phyloP scores from a whole-genome alignment of 2,797 vertebrate genomes.

The Xiphorhynchus erythropygius region DNA sequence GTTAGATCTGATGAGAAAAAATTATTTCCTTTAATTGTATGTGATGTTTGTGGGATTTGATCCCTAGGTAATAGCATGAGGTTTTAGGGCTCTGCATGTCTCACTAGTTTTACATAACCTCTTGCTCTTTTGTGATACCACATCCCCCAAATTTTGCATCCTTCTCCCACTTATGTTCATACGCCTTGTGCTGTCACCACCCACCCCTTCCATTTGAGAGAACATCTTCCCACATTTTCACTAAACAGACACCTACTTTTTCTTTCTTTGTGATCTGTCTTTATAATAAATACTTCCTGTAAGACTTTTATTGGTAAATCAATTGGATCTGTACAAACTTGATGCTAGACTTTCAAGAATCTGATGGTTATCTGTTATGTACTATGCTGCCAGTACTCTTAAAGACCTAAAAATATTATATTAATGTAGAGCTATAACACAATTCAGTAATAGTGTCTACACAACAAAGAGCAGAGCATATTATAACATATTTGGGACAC shows the following conservation, averaged over 20 bases:
- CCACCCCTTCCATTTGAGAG: accelerated
- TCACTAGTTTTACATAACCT: constrained; percentile 57
- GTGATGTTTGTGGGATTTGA: constrained; percentile 33
- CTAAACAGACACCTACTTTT: background rate
- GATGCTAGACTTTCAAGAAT: constrained; percentile 1
- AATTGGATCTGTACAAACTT: background rate
- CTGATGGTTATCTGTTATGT: constrained; percentile 25
- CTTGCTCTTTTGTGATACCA: constrained; percentile 15
- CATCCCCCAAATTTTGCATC: constrained; percentile 14
- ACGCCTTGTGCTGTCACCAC: background rate
- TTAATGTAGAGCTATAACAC: background rate
- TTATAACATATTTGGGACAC: background rate
- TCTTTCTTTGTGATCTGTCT: background rate
- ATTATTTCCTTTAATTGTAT: constrained; percentile 31
- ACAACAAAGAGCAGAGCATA: background rate
- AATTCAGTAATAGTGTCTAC: background rate
- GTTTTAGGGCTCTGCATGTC: constrained; percentile 46
- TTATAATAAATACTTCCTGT: background rate
- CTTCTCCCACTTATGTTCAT: background rate
- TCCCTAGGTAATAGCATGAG: constrained; percentile 40
- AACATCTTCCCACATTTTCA: background rate
- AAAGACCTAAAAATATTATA: constrained; percentile 15
- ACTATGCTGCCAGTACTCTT: constrained; percentile 9
- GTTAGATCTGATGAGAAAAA: constrained; percentile 55
- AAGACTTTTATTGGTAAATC: background rate